Evolutionary conservation across 2,113 vertebrate species (phyloP), one percentile per base, ranked within the genome.

Genomic region (Tragelaphus imberbis): DNA sequence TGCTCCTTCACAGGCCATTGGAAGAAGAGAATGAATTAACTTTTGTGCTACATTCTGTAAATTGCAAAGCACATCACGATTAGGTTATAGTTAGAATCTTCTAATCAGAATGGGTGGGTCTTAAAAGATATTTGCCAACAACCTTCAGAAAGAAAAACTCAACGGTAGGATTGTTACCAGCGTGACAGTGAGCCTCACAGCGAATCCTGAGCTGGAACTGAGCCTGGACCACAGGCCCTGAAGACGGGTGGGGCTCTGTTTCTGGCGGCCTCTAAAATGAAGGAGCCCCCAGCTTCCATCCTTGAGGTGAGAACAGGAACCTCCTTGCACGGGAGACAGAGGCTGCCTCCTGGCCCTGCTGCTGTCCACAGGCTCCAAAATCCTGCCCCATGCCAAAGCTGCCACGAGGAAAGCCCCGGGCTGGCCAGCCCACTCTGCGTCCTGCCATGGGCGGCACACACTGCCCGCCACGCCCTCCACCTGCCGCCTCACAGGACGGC

Each of bases 371-470:
- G 59, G 23, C 40, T 49, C 58, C 36, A 2, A 30, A 68, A 14
- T 25, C 30, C 30, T 58, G 40, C 21, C 17, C 33, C 6, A 2
- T 11, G 47, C 84, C 21, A 28, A 71, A 65, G 36, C 85, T 2
- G 0, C 9, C 56, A 16, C 21, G 1, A 68, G 51, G 28, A 6
- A 7, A 28, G 59, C 36, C 49, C 75, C 17, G 0, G n/a, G 2
- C 71, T 7, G 28, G 47, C 7, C 7, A 1, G 2, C 13, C 51
- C 23, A 17, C 53, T 11, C 59, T 5, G 68, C 5, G 19, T 80
- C 36, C 27, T 47, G 28, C 25, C 3, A 0, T 1, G 16, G 14
- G 68, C n/a, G 28, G 44, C 68, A 79, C 25, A 27, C 56, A 4
- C 44, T 19, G 65, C 51, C 55, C 3, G 21, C 53, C 40, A 1